Conservation (phyloP, 2,113 vertebrate genomes). For the Xiphophorus hellerii region DNA sequence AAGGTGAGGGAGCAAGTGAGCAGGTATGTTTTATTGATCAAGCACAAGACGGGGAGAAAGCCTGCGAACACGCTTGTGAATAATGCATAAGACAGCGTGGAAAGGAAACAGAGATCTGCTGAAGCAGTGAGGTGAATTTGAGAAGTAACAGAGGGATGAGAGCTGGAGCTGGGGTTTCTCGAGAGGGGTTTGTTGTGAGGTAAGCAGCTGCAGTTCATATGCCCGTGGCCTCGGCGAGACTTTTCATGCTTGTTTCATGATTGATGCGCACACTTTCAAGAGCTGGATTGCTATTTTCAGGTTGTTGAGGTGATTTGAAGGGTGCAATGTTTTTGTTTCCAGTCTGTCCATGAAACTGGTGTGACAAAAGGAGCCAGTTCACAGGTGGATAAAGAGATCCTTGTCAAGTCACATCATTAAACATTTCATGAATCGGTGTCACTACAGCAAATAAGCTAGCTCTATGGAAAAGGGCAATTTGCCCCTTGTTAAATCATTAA, state of each 20-base stretch:
- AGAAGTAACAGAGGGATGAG: conserved; percentile 24
- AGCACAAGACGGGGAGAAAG: conserved; percentile 61
- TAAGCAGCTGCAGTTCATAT: conserved; percentile 1
- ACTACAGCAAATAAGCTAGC: no score
- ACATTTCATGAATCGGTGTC: no score
- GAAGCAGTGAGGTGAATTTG: conserved; percentile 37
- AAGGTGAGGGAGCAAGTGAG: conserved; percentile 57
- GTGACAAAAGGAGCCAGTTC: neutral
- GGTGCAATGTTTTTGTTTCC: neutral
- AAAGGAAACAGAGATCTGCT: conserved; percentile 43
- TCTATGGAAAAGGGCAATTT: neutral
- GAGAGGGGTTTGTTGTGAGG: conserved; percentile 19
- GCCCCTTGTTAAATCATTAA: neutral
- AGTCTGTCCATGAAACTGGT: neutral
- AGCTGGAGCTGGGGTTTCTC: conserved; percentile 4
- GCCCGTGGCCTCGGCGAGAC: conserved; percentile 7
- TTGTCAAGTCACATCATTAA: neutral
- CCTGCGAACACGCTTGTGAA: conserved; percentile 68
- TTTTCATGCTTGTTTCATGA: neutral
- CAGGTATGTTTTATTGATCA: conserved; percentile 80
- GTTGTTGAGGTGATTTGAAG: conserved; percentile 5
- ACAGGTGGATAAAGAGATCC: neutral
- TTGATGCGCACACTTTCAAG: conserved; percentile 1
- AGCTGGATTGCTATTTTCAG: neutral
- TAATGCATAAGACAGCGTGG: conserved; percentile 60